Evolutionary conservation across 2,113 vertebrate species (phyloP).

Genomic region (Numenius arquata): DNA sequence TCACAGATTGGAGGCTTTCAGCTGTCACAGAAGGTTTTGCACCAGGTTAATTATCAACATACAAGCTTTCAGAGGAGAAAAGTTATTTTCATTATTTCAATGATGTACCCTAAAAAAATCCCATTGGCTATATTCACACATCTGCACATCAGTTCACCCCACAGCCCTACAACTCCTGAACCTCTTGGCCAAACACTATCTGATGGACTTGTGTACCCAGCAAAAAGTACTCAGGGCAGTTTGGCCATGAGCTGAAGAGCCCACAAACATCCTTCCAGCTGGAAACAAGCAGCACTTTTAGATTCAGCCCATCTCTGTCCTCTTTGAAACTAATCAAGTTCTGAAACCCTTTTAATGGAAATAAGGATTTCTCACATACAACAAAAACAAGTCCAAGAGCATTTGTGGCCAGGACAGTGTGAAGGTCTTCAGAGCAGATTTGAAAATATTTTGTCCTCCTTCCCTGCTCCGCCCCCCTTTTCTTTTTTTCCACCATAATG

Average conservation of each 20-base stretch:
- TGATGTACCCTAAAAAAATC: not conserved
- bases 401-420: not conserved
- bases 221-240: not conserved
- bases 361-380: not conserved
- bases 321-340: not conserved
- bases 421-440: not conserved
- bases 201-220: fast-evolving
- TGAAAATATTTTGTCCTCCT: not conserved
- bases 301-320: not conserved
- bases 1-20: not conserved
- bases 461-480: too few species aligned
- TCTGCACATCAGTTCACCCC: too few species aligned
- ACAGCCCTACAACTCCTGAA: not conserved
- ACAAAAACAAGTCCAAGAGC: not conserved
- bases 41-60: not conserved
- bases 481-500: not conserved
- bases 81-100: not conserved
- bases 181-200: not conserved
- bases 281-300: not conserved
- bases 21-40: not conserved
- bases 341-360: not conserved
- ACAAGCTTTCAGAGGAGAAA: not conserved
- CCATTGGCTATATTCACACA: fast-evolving
- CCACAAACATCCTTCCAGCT: not conserved
- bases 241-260: too few species aligned